These are phyloP conservation scores for Acropternis orthonyx DNA, from an alignment of 2,797 vertebrate genomes.

Conservation along the genomic window DNA sequence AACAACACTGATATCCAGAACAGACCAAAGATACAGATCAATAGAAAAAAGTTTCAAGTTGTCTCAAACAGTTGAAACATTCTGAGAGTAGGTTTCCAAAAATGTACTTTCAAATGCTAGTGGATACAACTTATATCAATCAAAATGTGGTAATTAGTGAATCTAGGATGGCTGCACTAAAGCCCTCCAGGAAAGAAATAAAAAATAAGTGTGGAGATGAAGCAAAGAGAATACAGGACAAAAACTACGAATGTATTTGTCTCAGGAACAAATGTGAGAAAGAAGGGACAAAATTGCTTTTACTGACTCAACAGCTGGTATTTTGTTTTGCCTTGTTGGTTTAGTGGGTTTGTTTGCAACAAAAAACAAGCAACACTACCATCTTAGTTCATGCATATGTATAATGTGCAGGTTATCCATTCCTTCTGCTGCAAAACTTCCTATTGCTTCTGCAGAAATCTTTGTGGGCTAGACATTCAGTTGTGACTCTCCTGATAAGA, in stretches of 20 bases:
- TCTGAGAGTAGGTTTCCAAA: not conserved
- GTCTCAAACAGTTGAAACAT: not conserved
- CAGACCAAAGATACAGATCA: not conserved
- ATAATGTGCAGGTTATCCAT: not conserved
- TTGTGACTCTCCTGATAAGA: not conserved
- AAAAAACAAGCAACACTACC: not conserved
- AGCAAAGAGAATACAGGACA: not conserved
- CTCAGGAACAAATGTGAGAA: not conserved
- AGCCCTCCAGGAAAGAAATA: not conserved
- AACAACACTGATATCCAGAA: not conserved
- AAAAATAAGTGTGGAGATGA: not conserved
- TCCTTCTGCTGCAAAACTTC: not conserved
- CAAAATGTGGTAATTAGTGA: not conserved
- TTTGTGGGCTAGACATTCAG: not conserved
- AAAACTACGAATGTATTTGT: accelerated
- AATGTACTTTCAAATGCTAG: not conserved
- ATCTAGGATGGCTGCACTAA: not conserved
- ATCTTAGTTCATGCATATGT: not conserved
- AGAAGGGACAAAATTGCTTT: not conserved
- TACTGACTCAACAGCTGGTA: not conserved
- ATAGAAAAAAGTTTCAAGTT: not conserved
- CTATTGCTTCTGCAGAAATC: not conserved
- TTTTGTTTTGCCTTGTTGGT: not conserved
- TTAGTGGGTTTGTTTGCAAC: not conserved
- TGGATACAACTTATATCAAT: not conserved